Conservation (phyloP, 2,113 vertebrate genomes). For the Etheostoma spectabile region DNA sequence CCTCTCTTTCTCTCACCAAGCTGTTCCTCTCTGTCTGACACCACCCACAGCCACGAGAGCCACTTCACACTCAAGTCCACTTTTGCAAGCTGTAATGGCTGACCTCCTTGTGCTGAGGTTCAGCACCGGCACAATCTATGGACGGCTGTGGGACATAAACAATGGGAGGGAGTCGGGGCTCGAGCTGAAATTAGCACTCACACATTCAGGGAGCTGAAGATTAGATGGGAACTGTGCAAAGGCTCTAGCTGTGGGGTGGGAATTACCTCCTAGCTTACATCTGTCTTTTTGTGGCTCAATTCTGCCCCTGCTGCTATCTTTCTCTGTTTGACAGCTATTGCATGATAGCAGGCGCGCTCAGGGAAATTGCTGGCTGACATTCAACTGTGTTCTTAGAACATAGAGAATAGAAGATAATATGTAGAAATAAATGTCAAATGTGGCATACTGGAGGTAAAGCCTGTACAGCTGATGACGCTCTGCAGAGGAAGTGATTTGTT, state of each 20-base stretch:
- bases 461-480: constrained; percentile 1
- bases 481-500: not conserved
- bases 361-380: constrained; percentile 28
- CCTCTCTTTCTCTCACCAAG: constrained; percentile 55
- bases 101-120: constrained; percentile 61
- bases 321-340: constrained; percentile 33
- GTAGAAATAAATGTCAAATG: constrained; percentile 25
- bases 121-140: constrained; percentile 47
- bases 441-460: not conserved
- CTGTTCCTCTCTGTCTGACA: constrained; percentile 58
- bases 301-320: constrained; percentile 25
- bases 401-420: too few relatives aligned
- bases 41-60: constrained; percentile 73
- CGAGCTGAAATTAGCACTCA: constrained; percentile 61
- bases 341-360: constrained; percentile 12
- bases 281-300: constrained; percentile 45
- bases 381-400: constrained; percentile 7
- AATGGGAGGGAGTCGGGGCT: constrained; percentile 40
- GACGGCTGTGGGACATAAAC: constrained; percentile 56
- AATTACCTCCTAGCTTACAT: constrained; percentile 41
- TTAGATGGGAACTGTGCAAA: constrained; percentile 47
- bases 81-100: constrained; percentile 68
- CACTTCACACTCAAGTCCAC: constrained; percentile 71
- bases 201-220: constrained; percentile 54
- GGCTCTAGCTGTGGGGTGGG: constrained; percentile 36